phyloP scores from a whole-genome alignment of 1,140 invertebrate species.

The Portunus trituberculatus region DNA sequence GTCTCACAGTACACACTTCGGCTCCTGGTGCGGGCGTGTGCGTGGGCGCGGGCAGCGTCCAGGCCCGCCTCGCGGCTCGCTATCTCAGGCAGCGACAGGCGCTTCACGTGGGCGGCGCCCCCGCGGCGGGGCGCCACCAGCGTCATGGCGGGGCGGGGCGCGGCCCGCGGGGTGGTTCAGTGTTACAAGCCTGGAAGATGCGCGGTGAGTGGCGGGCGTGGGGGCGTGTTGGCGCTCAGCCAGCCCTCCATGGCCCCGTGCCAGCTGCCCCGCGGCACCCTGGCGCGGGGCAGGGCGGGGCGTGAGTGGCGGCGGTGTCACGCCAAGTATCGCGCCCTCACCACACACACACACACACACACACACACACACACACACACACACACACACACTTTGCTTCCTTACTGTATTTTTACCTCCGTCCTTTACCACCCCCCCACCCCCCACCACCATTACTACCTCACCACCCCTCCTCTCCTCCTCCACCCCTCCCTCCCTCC shows the following conservation, averaged over 20 bases:
- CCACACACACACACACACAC: slow-evolving; percentile 34
- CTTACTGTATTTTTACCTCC: neutral
- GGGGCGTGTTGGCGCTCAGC: neutral
- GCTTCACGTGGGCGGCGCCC: slow-evolving; percentile 49
- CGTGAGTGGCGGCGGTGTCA: neutral
- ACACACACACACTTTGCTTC: slow-evolving; percentile 9
- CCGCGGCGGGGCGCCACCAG: slow-evolving; percentile 50
- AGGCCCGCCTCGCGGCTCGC: neutral
- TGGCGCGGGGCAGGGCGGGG: neutral
- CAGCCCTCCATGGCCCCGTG: neutral
- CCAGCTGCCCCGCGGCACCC: neutral
- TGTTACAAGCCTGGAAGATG: neutral
- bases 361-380: neutral
- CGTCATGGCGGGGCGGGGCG: slow-evolving; percentile 47
- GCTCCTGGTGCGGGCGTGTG: neutral
- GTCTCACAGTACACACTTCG: neutral
- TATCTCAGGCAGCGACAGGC: slow-evolving; percentile 58
- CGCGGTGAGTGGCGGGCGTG: neutral
- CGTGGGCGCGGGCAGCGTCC: neutral
- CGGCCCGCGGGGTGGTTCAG: neutral
- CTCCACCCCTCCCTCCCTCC: neutral
- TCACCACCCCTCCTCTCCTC: neutral
- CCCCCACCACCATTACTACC: neutral
- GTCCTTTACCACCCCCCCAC: neutral
- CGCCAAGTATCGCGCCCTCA: neutral